A percentile compares a stretch with the other conserved stretches of the same genome.
These are phyloP conservation scores for Muntiacus reevesi DNA, from an alignment of 2,113 vertebrate genomes.

Conservation along the genomic window DNA sequence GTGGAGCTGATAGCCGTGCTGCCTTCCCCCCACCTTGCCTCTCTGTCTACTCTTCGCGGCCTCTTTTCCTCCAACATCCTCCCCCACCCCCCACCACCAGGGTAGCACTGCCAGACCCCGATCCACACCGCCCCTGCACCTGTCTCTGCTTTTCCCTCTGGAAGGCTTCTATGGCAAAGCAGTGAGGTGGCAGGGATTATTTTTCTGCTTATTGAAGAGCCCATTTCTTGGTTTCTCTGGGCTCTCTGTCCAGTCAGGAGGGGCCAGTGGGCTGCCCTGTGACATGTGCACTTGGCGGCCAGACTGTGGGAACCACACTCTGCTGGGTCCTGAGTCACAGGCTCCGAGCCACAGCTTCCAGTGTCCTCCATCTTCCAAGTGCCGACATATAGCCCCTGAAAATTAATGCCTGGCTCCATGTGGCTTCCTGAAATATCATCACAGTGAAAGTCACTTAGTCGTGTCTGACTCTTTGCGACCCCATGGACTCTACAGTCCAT, in stretches of 20 bases:
- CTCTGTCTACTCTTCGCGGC: accelerated
- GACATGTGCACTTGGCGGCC: accelerated
- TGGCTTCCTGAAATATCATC: neutral
- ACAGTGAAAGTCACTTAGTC: neutral
- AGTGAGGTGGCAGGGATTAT: too few relatives aligned
- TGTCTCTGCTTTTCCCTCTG: neutral
- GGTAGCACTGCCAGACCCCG: neutral
- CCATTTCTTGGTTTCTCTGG: neutral
- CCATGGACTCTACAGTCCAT: neutral
- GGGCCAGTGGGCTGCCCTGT: accelerated
- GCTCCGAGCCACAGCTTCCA: neutral
- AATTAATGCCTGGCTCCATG: neutral
- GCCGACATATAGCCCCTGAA: neutral
- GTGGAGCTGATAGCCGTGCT: accelerated
- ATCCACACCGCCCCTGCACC: neutral
- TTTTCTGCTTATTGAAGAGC: neutral
- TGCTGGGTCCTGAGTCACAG: neutral
- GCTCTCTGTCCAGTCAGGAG: neutral
- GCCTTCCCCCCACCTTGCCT: too few relatives aligned
- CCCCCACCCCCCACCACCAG: neutral
- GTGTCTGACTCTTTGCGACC: accelerated
- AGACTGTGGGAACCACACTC: accelerated
- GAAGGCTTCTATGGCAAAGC: neutral
- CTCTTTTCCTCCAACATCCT: accelerated
- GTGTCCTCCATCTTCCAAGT: neutral